Conservation (phyloP, 1,140 invertebrate species). For the Asbolus verrucosus region DNA sequence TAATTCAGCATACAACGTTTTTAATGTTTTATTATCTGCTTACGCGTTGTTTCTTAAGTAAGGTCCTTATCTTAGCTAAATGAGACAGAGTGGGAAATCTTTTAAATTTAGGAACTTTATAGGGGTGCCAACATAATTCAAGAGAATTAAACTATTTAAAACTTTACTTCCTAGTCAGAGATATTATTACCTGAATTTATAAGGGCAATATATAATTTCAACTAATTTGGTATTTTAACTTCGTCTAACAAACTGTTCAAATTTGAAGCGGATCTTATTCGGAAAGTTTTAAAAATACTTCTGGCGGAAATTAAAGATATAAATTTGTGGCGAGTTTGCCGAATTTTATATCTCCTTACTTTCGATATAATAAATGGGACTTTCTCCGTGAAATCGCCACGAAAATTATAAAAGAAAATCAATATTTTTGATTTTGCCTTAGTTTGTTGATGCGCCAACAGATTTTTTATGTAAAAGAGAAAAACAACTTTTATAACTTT, state of each 20-base stretch:
- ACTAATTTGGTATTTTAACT: slow-evolving; percentile 12
- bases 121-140: slow-evolving; percentile 19
- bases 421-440: no score
- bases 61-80: slow-evolving; percentile 20
- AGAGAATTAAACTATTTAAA: slow-evolving; percentile 31
- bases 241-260: background rate
- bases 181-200: slow-evolving; percentile 38
- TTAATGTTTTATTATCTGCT: slow-evolving; percentile 39
- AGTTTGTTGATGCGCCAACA: no score
- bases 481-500: no score
- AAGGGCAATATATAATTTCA: slow-evolving; percentile 21
- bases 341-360: slow-evolving; percentile 12
- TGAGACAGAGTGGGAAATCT: slow-evolving; percentile 25
- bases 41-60: slow-evolving; percentile 33
- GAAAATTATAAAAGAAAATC: no score
- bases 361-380: slow-evolving; percentile 23
- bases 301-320: slow-evolving; percentile 22
- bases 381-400: no score
- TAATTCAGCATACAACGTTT: slow-evolving; percentile 28
- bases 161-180: slow-evolving; percentile 30
- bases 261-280: slow-evolving; percentile 1
- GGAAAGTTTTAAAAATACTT: slow-evolving; percentile 18
- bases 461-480: no score
- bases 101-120: slow-evolving; percentile 32
- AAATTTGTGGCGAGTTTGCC: slow-evolving; percentile 6